Evolutionary conservation across 1,140 invertebrate species (phyloP).

Genomic region (Hestina assimilis): DNA sequence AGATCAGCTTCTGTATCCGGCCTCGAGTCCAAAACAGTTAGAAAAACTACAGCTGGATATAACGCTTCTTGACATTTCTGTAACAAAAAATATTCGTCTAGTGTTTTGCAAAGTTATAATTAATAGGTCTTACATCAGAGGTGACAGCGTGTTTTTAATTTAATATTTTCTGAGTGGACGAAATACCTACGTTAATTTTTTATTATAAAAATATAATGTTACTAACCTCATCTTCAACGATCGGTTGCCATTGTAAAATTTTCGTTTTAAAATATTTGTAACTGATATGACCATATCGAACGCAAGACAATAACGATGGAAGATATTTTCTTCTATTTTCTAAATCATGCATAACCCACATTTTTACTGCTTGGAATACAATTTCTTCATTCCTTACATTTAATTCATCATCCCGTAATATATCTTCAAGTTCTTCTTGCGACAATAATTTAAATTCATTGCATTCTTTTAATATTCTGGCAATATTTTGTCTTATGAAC

Average conservation of each 20-base stretch:
- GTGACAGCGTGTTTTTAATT: neutral
- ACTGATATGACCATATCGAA: slow-evolving; percentile 84
- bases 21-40: slow-evolving; percentile 73
- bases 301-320: slow-evolving; percentile 80
- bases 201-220: neutral
- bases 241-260: slow-evolving; percentile 79
- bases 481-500: slow-evolving; percentile 78
- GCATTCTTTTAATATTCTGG: slow-evolving; percentile 74
- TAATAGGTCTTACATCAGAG: no score
- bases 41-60: slow-evolving; percentile 75
- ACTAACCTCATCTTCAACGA: slow-evolving; percentile 76
- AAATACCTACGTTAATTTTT: neutral
- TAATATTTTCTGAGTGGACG: neutral
- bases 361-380: slow-evolving; percentile 83
- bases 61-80: slow-evolving; percentile 70
- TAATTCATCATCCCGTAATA: slow-evolving; percentile 81
- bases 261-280: slow-evolving; percentile 82
- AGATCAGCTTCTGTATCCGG: slow-evolving; percentile 78
- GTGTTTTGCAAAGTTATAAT: no score
- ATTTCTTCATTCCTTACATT: slow-evolving; percentile 84
- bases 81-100: slow-evolving; percentile 33
- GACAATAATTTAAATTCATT: slow-evolving; percentile 78
- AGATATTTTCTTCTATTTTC: slow-evolving; percentile 77
- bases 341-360: slow-evolving; percentile 80
- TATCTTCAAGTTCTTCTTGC: slow-evolving; percentile 77